Conservation (phyloP, 2,888 invertebrate genomes). For the Alloplasta piceator region DNA sequence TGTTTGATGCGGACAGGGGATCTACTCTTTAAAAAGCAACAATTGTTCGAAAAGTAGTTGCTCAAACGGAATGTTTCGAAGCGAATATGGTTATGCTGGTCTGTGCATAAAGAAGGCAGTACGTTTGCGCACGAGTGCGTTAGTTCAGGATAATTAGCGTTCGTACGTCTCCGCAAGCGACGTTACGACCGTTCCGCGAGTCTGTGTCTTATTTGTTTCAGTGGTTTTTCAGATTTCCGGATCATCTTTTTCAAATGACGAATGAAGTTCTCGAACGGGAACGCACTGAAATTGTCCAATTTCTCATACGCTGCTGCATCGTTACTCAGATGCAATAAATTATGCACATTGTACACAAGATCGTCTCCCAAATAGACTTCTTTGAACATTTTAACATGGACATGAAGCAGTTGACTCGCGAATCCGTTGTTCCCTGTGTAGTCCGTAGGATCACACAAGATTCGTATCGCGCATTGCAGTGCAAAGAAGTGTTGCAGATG, state of each 20-base stretch:
- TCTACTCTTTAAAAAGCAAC: no score
- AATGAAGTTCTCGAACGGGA: constrained; percentile 5
- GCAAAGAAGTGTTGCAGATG: constrained; percentile 42
- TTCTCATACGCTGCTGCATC: not conserved
- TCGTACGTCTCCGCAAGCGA: no score
- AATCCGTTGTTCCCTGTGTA: constrained; percentile 40
- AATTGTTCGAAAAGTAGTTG: no score
- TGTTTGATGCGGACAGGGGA: no score
- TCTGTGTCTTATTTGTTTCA: not conserved
- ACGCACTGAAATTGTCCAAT: constrained; percentile 5
- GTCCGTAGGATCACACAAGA: constrained; percentile 40
- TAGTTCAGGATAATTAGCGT: no score
- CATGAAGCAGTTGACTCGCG: not conserved
- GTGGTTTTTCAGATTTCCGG: constrained; percentile 13
- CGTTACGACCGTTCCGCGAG: no score
- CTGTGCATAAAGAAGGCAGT: no score
- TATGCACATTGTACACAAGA: not conserved
- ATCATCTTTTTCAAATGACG: not conserved
- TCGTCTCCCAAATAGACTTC: not conserved
- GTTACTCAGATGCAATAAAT: not conserved
- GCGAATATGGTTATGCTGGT: no score
- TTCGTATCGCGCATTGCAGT: constrained; percentile 54
- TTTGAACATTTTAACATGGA: not conserved
- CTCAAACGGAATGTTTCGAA: no score
- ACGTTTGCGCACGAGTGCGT: no score